Evolutionary conservation across 2,113 vertebrate species (phyloP), one percentile per base, ranked within the genome.

Genomic region (Megalops atlanticus): DNA sequence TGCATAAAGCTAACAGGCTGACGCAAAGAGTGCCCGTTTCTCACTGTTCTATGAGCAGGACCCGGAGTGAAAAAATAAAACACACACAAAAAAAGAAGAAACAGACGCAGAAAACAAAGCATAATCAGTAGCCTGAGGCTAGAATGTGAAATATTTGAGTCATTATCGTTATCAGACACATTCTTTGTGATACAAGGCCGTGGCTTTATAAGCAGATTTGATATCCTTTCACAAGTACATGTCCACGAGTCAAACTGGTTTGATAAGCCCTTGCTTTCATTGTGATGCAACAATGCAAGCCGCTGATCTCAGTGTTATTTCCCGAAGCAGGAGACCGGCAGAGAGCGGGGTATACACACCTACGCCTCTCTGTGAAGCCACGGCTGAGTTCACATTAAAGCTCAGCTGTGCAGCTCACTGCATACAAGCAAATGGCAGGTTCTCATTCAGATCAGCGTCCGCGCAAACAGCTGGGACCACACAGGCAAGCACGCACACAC

Each of bases 321-420:
- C 83, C 81, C 41, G 45, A 52, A 72, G 78, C 82, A 52, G 69
- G 5, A 4, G 10, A 0, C 4, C 6, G 64, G 39, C 14, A 15
- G 31, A n/a, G 6, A 24, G 40, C 0, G 40, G 33, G 1, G 2
- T n/a, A 58, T 4, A 1, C 21, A 1, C 5, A 6, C 14, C 35
- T 71, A 2, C 14, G 64, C 74, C 47, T 74, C 70, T 69, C 24
- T 40, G 78, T 70, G 76, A 81, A 39, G 71, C 74, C 39, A 39
- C 38, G 36, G 24, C 33, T 33, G 35, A 47, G 79, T 79, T 82
- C 45, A 80, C 54, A 77, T 74, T 69, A 77, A 78, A 39, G 43
- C 36, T 45, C 43, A 15, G 27, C 35, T 24, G 64, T 5, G 31
- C n/a, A 36, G 36, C n/a, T 39, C 41, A 52, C 69, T 76, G 79